Percentiles rank a stretch among this genome's conserved stretches.
Evolutionary conservation across 2,888 invertebrate genomes (phyloP).

Genomic region (Nymphalis polychloros): DNA sequence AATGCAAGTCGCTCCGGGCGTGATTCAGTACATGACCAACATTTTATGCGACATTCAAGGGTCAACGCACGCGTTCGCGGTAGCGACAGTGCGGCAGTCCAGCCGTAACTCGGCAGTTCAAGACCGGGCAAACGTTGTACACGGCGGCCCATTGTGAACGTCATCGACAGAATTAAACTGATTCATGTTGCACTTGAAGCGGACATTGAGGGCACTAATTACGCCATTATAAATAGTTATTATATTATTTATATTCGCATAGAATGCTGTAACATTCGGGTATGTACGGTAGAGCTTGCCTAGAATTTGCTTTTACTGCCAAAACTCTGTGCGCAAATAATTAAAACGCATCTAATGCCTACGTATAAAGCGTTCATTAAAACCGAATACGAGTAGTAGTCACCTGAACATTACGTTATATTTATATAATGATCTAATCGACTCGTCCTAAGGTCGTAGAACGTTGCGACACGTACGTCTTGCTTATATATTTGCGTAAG

Average conservation of each 20-base stretch:
- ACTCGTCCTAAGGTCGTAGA: conserved; percentile 15
- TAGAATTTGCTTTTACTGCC: conserved; percentile 38
- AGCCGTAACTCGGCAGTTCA: conserved; percentile 53
- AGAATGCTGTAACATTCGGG: conserved; percentile 33
- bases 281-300: conserved; percentile 23
- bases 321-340: conserved; percentile 33
- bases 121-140: conserved; percentile 51
- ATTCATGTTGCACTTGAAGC: conserved; percentile 52
- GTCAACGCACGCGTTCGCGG: conserved; percentile 66
- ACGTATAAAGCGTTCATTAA: conserved; percentile 26
- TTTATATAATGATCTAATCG: conserved; percentile 36
- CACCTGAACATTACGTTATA: conserved; percentile 30
- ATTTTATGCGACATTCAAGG: conserved; percentile 64
- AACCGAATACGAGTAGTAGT: conserved; percentile 22
- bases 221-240: conserved; percentile 39
- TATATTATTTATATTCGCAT: conserved; percentile 39
- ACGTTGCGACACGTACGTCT: conserved; percentile 8
- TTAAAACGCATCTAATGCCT: conserved; percentile 19
- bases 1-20: conserved; percentile 45
- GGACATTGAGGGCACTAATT: conserved; percentile 46
- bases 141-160: conserved; percentile 46
- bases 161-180: conserved; percentile 71
- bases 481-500: conserved; percentile 9
- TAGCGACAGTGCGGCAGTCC: conserved; percentile 43
- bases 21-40: conserved; percentile 66